Evolutionary conservation across 1,140 invertebrate species (phyloP), one percentile per base, ranked within the genome.

Genomic region (Ooceraea biroi): DNA sequence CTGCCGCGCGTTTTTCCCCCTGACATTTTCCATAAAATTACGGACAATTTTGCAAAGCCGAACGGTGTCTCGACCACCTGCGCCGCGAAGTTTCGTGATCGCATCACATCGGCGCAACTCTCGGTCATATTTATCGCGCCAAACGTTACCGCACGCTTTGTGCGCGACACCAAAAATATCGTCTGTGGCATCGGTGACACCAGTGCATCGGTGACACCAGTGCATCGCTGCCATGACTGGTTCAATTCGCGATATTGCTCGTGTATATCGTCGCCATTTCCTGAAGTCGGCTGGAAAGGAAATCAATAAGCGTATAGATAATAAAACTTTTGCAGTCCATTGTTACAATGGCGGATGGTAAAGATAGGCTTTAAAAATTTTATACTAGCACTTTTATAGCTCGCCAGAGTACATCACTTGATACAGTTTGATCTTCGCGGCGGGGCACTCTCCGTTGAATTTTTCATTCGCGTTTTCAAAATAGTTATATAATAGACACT

Each of bases 171-270:
- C 76, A 50, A 80, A 80, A 80, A 80, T 80, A 80, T 71, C 76
- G 65, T 71, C 25, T 48, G 55, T 48, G 50, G 57, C 57, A 44
- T 30, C 11, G 55, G 17, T 22, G 36, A 17, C n/a, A n/a, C n/a
- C n/a, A 10, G 22, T 55, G 76, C 76, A 78, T 78, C 76, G n/a
- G n/a, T n/a, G n/a, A n/a, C n/a, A n/a, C n/a, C n/a, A n/a, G n/a
- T n/a, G n/a, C n/a, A n/a, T n/a, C n/a, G n/a, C n/a, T n/a, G 66
- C 65, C 65, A 46, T 55, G 76, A 80, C 69, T 80, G 63, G 76
- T 69, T 68, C 76, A 78, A 80, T 71, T 80, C 76, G 76, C 76
- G 76, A 30, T 80, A 80, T 80, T 80, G 76, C 76, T 71, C 65
- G 52, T n/a, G n/a, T 71, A 50, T 50, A 58, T 80, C 65, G 52